Evolutionary conservation across 2,113 vertebrate species (phyloP), one percentile per base, ranked within the genome.

Genomic region (Leptobrachium leishanense): DNA sequence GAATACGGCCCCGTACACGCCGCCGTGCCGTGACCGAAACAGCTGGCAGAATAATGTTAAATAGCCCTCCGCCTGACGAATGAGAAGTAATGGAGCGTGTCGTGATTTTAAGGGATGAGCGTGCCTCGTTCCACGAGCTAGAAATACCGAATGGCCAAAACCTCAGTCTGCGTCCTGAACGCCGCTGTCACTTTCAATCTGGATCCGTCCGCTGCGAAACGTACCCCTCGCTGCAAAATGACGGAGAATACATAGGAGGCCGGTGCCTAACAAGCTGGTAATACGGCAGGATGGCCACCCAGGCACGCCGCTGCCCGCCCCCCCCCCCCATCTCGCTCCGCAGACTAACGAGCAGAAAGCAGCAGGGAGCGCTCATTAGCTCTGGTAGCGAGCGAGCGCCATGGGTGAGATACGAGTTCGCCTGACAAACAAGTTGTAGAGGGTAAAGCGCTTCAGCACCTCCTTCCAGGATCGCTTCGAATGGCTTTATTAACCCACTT

Each of bases 331-430:
- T 8, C 46, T 57, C 53, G 53, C 42, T 57, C 71, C 39, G 31
- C 71, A 59, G 53, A 40, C 50, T 59, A 43, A 72, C 41, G 71
- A 72, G 71, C 39, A 50, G 50, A 31, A 57, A 57, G 2, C 71
- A 43, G 54, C 54, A 43, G 39, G 50, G 53, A 11, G 39, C 54
- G 40, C 46, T 57, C 71, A 72, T 72, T 50, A 72, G 11, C 13
- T 1, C 12, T 6, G 5, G 62, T 64, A 13, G 31, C 9, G 62
- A 20, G 1, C 39, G 62, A 64, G 6, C 62, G 6, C n/a, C 1
- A 20, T 8, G 62, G 5, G 31, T 10, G n/a, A 64, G 62, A 31
- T 64, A 39, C 62, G 6, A 7, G 62, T 20, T 64, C 62, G 6
- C 7, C 62, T 39, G 62, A 64, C n/a, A 59, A 3, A 11, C 55